Base-by-base conservation (phyloP, 92 coral and sea anemone species). In the Umimayanthus chanpuru region DNA sequence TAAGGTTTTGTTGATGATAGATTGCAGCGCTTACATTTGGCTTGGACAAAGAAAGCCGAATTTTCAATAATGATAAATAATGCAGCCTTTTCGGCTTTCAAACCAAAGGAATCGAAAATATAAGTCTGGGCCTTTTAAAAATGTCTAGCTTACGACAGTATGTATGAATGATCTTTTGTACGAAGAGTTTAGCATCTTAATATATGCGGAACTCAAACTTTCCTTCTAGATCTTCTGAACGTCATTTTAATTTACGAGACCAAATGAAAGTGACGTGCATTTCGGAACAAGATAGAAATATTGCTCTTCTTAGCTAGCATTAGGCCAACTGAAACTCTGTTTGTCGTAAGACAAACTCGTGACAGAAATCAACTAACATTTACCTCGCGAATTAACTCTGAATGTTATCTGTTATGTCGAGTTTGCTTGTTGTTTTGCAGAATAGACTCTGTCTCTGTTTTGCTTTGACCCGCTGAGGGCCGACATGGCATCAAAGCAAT, bases 381-480 rank as follows among this genome's bases (percentile, higher is more conserved):
- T 83, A 41, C 61, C 36, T 43, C 66, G 50, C n/a, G 58, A 82
- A 21, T 25, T 41, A 66, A 15, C 50, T 68, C 73, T 16, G 77
- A 73, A 26, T 40, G 53, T 18, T 25, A 83, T 83, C 39, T 83
- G 73, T 67, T 41, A 70, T 38, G 64, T 44, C 18, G 39, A 83
- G 77, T 47, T 70, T 68, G 71, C 64, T 23, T 64, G 68, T 64
- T 81, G 86, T 81, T 65, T 41, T 83, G 43, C 28, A 25, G 78
- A 70, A 53, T 16, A 30, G 64, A 18, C 26, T 20, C 68, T 65
- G 73, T 65, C 26, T 61, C 68, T 39, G 73, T 81, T 83, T 83
- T 70, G 61, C 25, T 14, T 67, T 47, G 87, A 44, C 87, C 61
- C 32, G 87, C 87, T 83, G 87, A 14, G 77, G 58, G 65, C 18